Percentiles rank a stretch among this genome's conserved stretches.
These are phyloP conservation scores for Apteryx mantelli DNA, from an alignment of 2,113 vertebrate genomes.

Conservation along the genomic window DNA sequence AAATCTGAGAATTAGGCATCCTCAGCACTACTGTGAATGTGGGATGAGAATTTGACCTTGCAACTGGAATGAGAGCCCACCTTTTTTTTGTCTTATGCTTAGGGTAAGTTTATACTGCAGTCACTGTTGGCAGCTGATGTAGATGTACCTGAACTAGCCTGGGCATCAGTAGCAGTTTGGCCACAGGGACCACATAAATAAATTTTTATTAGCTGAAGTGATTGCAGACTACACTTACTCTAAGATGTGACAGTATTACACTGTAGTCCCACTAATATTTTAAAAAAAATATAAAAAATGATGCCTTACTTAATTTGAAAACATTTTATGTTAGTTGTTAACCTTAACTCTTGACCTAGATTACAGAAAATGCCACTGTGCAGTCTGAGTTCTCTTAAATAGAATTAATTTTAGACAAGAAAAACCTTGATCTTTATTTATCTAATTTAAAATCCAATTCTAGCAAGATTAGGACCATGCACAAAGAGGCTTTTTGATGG, in stretches of 20 bases:
- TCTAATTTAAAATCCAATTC: neutral
- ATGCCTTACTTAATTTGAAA: neutral
- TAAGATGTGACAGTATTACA: neutral
- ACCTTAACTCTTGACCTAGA: slow-evolving; percentile 2
- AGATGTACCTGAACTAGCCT: neutral
- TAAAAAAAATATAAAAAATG: neutral
- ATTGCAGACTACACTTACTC: neutral
- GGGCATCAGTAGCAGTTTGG: neutral
- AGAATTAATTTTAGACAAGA: neutral
- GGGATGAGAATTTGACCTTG: neutral
- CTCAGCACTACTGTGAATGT: neutral
- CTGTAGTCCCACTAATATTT: neutral
- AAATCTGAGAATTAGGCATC: neutral
- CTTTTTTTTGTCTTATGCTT: neutral
- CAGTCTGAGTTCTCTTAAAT: neutral
- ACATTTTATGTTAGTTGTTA: slow-evolving; percentile 15
- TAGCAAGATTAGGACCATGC: neutral
- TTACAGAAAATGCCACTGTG: neutral
- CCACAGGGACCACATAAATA: neutral
- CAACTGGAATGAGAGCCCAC: neutral
- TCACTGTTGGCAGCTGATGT: neutral
- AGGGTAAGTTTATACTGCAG: neutral
- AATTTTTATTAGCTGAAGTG: neutral
- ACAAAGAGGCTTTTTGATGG: neutral
- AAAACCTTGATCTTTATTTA: neutral